Base-by-base conservation (phyloP, 2,113 vertebrate genomes). In the Pipra filicauda region DNA sequence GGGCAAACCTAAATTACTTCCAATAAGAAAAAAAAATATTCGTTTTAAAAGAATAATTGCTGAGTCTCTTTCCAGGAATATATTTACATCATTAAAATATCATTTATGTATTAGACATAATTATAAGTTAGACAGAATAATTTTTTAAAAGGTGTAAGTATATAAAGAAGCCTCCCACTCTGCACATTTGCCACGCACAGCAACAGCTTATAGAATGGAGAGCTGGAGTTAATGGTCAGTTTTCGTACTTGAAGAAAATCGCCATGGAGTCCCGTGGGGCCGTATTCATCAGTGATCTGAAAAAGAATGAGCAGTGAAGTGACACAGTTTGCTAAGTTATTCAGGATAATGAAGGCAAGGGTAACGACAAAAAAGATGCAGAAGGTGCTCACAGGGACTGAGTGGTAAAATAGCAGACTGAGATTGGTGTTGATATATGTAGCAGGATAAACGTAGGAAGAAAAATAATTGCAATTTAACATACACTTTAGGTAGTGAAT, bases 181-280 rank as follows among this genome's bases (percentile, higher is more conserved):
- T 69, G 58, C 62, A 73, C 72, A 35, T 77, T 51, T 86, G 12
- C n/a, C 23, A n/a, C 0, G 0, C 55, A 72, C 27, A 64, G 58
- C 12, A 87, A 39, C 57, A 67, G 52, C 69, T 64, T 37, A n/a
- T 1, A n/a, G 30, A 55, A 58, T 0, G 4, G 76, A 57, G 65
- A 84, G 78, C 9, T 41, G 83, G 69, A 86, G 65, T 78, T 89
- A 91, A 87, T 28, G 86, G 96, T 89, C 96, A 95, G 61, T 81
- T 89, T 95, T 84, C 69, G 31, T 46, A 31, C 52, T 75, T 83
- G 62, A 91, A 88, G 39, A 91, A 85, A 74, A 95, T 93, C 89
- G 84, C 39, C 27, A 5, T 17, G 30, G 59, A 67, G 69, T 91
- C 91, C 69, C 91, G 75, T 3, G 1, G 61, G 79, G 80, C 64